Evolutionary conservation across 2,797 vertebrate genomes (phyloP), one percentile per base, ranked within the genome.

Genomic region (Coregonus suidteri): DNA sequence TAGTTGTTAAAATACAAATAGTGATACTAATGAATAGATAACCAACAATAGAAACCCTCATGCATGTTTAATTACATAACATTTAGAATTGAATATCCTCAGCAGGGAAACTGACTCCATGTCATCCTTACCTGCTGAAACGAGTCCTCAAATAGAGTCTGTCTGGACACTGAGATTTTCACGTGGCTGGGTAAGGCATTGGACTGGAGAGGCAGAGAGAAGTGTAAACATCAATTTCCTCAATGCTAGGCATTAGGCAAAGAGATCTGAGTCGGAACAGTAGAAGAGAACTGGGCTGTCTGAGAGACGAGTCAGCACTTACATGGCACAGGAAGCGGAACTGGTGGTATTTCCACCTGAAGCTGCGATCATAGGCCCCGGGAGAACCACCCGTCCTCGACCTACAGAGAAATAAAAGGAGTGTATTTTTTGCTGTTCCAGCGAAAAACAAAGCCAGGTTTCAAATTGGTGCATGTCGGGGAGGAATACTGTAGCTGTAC

Each of bases 281-380:
- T 59, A 59, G 56, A 6, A 59, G 6, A 59, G 6, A 5, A 34
- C 4, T 4, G 1, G 65, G 25, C 25, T 66, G 70, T 16, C 1
- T 14, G 20, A 4, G 30, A 31, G 30, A 66, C 64, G 3, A 15
- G 53, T 71, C 66, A 65, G 47, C 53, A 96, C 97, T 96, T 88
- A 99, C 98, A 0, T 99, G 98, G 91, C 98, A 99, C 71, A 99
- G 95, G 93, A 99, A 99, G 75, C 98, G 96, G 89, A 99, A 99
- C 93, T 99, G 98, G 91, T 98, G 97, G 91, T 98, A 99, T 87
- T 99, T 99, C 98, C 98, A 99, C 83, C 97, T 96, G 90, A 99
- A 99, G 89, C 98, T 99, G 73, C 98, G 95, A 90, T 99, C 98
- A 0, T 99, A 99, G 0, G 98, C 98, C 0, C 97, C 97, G 0